phyloP scores from a whole-genome alignment of 1,140 invertebrate species.

The Wiebesia pumilae region DNA sequence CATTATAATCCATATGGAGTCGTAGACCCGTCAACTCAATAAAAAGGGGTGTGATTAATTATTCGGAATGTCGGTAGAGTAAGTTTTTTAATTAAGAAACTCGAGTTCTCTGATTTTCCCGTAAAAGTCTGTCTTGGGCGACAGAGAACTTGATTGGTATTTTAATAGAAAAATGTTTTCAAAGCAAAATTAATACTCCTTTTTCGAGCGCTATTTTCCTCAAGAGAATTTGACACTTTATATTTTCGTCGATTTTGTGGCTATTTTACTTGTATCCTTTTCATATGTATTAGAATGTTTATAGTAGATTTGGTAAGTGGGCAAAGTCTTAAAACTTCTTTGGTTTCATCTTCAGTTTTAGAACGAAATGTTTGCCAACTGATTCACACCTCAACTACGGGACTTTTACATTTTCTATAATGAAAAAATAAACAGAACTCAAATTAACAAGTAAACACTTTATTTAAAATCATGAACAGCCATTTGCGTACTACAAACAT shows the following conservation, averaged over 20 bases:
- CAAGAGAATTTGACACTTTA: neutral
- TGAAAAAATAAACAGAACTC: neutral
- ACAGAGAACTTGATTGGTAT: conserved; percentile 7
- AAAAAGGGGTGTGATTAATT: conserved; percentile 35
- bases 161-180: conserved; percentile 32
- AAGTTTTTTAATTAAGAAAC: conserved; percentile 47
- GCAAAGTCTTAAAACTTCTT: too few relatives aligned
- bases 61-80: neutral
- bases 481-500: conserved; percentile 37
- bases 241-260: neutral
- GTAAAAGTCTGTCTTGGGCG: neutral
- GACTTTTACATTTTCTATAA: neutral
- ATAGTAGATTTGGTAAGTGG: too few relatives aligned
- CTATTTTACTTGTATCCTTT: neutral
- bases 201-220: neutral
- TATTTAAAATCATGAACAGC: conserved; percentile 24
- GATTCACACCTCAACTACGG: too few relatives aligned
- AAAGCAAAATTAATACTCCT: neutral
- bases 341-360: too few relatives aligned
- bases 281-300: too few relatives aligned
- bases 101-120: conserved; percentile 29
- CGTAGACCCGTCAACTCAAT: neutral
- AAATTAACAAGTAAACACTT: neutral
- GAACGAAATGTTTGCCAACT: too few relatives aligned
- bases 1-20: conserved; percentile 10